Percentiles rank a stretch among this genome's conserved stretches.
phyloP scores from a whole-genome alignment of 2,113 vertebrate species.

The Macquaria ambigua region DNA sequence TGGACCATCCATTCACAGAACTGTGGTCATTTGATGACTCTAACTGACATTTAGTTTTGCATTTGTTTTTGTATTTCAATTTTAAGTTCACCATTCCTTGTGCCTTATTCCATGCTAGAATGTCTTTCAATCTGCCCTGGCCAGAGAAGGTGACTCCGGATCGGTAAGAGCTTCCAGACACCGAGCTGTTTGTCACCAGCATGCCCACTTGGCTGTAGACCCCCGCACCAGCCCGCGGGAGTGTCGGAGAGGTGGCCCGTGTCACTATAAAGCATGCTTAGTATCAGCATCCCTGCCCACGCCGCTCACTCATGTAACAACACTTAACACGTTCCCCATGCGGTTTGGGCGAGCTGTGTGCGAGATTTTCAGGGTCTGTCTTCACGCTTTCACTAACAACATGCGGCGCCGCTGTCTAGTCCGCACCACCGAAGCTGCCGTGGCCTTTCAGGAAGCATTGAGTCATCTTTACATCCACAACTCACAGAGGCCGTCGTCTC shows the following conservation, averaged over 20 bases:
- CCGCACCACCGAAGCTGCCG: constrained; percentile 13
- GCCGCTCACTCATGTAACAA: constrained; percentile 44
- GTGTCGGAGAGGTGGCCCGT: constrained; percentile 16
- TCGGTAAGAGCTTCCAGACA: constrained; percentile 91
- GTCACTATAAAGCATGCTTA: constrained; percentile 72
- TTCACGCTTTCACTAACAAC: constrained; percentile 79
- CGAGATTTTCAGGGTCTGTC: constrained; percentile 11
- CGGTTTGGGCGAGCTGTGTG: not conserved
- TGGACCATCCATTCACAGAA: not conserved
- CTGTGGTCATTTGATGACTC: not conserved
- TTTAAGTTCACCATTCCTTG: constrained; percentile 57
- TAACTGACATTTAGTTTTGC: not conserved
- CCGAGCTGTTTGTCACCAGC: constrained; percentile 72
- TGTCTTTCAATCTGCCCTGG: constrained; percentile 99
- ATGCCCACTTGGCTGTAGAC: constrained; percentile 69
- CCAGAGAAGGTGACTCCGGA: constrained; percentile 95
- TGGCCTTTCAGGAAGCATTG: constrained; percentile 17
- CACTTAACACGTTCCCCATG: constrained; percentile 14
- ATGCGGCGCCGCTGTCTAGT: constrained; percentile 25
- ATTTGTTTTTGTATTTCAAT: constrained; percentile 20
- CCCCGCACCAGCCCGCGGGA: constrained; percentile 26
- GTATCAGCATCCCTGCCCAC: constrained; percentile 47
- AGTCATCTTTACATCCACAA: constrained; percentile 39
- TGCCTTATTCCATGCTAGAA: constrained; percentile 92
- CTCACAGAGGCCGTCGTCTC: constrained; percentile 16